phyloP scores from a whole-genome alignment of 2,888 invertebrate genomes.

The Chouioia cunea region DNA sequence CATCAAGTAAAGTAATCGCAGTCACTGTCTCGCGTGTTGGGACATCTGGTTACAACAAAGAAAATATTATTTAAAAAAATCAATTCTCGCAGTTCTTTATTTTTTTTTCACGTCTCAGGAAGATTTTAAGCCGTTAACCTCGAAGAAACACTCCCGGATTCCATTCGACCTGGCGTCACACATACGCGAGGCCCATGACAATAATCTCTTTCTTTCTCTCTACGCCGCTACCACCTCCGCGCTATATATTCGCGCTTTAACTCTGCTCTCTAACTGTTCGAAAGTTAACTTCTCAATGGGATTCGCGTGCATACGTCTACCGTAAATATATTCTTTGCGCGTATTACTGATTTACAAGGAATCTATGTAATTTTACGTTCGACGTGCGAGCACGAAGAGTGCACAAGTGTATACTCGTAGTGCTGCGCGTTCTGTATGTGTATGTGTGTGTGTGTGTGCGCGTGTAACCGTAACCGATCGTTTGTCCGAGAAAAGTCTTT shows the following conservation, averaged over 20 bases:
- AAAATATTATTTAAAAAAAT: too few relatives aligned
- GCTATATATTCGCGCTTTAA: too few relatives aligned
- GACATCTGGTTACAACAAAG: too few relatives aligned
- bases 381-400: neutral
- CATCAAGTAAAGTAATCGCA: too few relatives aligned
- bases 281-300: too few relatives aligned
- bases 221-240: too few relatives aligned
- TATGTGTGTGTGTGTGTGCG: constrained; percentile 4
- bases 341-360: neutral
- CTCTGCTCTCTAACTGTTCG: too few relatives aligned
- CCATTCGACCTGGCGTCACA: constrained; percentile 52
- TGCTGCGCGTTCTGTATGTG: neutral
- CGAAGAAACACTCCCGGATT: constrained; percentile 24
- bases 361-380: constrained; percentile 2
- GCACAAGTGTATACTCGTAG: neutral
- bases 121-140: constrained; percentile 8
- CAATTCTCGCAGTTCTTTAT: too few relatives aligned
- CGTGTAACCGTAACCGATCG: too few relatives aligned
- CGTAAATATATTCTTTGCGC: constrained; percentile 35
- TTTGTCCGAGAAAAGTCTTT: too few relatives aligned
- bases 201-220: constrained; percentile 42
- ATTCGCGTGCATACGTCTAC: constrained; percentile 1
- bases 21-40: too few relatives aligned
- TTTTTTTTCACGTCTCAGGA: too few relatives aligned
- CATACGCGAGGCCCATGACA: constrained; percentile 62